Evolutionary conservation across 2,797 vertebrate species (phyloP).

Genomic region (Spinus pinus): DNA sequence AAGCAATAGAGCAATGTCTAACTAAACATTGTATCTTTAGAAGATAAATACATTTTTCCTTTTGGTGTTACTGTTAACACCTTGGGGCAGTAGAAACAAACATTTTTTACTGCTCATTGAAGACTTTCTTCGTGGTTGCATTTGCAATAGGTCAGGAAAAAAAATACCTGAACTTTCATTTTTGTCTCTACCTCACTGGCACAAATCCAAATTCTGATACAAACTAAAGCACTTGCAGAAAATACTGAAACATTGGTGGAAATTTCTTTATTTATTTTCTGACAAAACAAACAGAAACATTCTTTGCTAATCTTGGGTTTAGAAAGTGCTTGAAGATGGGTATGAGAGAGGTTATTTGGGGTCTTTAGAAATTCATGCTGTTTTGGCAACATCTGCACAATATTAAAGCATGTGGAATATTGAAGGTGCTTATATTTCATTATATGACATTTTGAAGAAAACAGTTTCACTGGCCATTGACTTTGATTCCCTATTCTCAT

Average conservation of each 20-base stretch:
- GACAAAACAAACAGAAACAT: neutral
- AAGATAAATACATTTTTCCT: neutral
- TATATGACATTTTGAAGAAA: neutral
- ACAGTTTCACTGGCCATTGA: neutral
- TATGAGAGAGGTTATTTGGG: neutral
- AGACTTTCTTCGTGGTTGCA: neutral
- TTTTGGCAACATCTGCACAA: neutral
- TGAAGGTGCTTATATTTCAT: neutral
- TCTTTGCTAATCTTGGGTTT: neutral
- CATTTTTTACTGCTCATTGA: neutral
- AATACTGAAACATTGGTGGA: neutral
- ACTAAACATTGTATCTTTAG: neutral
- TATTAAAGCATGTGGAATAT: neutral
- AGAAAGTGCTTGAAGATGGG: neutral
- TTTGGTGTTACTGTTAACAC: neutral
- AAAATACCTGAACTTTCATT: neutral
- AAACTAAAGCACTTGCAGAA: neutral
- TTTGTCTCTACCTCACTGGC: neutral
- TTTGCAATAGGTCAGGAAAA: neutral
- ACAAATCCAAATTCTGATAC: neutral
- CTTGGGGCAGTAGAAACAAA: neutral
- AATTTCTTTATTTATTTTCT: neutral
- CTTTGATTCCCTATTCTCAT: neutral
- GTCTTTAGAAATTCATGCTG: neutral
- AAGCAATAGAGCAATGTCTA: neutral